Evolutionary conservation across 1,140 invertebrate genomes (phyloP), one percentile per base, ranked within the genome.

Genomic region (Chelonus insularis): DNA sequence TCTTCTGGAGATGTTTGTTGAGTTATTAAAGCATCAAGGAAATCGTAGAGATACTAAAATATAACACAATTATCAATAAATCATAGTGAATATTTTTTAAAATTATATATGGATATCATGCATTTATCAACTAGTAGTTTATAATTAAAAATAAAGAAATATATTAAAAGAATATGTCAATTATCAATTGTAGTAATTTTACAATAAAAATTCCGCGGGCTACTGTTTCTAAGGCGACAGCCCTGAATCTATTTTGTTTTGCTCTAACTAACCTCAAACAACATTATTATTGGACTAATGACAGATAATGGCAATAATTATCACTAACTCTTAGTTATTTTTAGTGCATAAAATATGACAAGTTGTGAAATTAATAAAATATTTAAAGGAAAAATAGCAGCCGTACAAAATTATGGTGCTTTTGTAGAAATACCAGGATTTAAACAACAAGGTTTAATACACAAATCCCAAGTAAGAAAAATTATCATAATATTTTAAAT

Each of bases 1-100:
- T 99, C 95, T 71, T 97, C 95, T 0, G 95, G 92, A 1, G 96
- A 96, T 4, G 97, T 98, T 85, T 99, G 96, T 71, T 96, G 93
- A 0, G 93, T 98, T 66, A 99, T 99, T 21, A 98, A 82, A 0
- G 97, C 97, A 78, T 99, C 97, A 62, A 95, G 77, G 70, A 94
- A 92, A 69, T 94, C 91, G 67, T 92, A 94, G 14, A 95, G 80
- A 77, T 94, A 98, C 89, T 94, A 73, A 36, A 86, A 83, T 71
- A 55, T 12, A 29, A 61, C 63, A 47, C 32, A 12, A 8, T 23
- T 25, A 34, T 32, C 0, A 1, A 43, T 47, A 5, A 57, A 8
- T n/a, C n/a, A n/a, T n/a, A n/a, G n/a, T n/a, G n/a, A n/a, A n/a
- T n/a, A n/a, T n/a, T n/a, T n/a, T n/a, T n/a, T n/a, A n/a, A n/a